phyloP scores from a whole-genome alignment of 1,140 invertebrate species.

The Globodera ellingtonae region DNA sequence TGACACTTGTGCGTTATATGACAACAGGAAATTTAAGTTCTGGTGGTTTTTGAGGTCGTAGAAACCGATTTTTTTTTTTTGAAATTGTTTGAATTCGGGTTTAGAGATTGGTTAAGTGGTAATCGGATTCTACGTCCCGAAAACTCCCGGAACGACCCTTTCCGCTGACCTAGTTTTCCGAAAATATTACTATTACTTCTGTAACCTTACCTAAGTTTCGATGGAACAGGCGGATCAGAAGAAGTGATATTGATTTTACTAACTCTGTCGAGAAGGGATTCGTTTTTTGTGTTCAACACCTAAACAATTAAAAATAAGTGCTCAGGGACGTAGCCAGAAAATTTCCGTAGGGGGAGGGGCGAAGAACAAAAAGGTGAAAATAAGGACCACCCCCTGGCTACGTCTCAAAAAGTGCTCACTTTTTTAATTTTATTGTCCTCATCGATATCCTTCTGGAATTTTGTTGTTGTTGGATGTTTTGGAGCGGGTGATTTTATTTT shows the following conservation, averaged over 20 bases:
- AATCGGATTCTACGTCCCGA: too few species aligned
- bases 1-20: not conserved
- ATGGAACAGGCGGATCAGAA: conserved; percentile 41
- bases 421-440: conserved; percentile 32
- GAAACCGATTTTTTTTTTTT: too few species aligned
- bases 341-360: too few species aligned
- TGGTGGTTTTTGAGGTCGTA: not conserved
- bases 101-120: too few species aligned
- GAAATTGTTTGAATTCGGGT: too few species aligned
- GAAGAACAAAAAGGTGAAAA: too few species aligned
- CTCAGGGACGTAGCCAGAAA: too few species aligned
- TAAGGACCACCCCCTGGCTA: too few species aligned
- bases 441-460: conserved; percentile 28
- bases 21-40: not conserved
- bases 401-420: conserved; percentile 5
- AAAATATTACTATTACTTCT: too few species aligned
- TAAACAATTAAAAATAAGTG: conserved; percentile 28
- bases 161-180: too few species aligned
- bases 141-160: too few species aligned
- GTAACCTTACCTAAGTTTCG: conserved; percentile 1
- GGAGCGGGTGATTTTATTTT: conserved; percentile 32
- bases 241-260: conserved; percentile 51
- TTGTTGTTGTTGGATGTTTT: conserved; percentile 36
- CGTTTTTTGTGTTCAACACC: conserved; percentile 49
- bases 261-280: conserved; percentile 48